These are phyloP conservation scores for Phoenicopterus ruber DNA, from an alignment of 2,113 vertebrate species.

Conservation along the genomic window DNA sequence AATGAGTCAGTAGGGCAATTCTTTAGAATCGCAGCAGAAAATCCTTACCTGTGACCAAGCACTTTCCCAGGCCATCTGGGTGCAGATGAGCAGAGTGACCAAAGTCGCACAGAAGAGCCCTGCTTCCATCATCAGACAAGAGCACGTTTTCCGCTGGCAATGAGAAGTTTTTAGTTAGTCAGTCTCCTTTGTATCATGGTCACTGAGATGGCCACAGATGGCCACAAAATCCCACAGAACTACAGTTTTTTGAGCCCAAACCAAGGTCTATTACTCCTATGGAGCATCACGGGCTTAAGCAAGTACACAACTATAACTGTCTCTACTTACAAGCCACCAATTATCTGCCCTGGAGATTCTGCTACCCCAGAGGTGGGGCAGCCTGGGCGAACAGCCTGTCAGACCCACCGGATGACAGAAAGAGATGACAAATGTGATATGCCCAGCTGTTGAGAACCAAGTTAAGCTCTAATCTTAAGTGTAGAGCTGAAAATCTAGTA, in stretches of 20 bases:
- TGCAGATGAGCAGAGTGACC: conserved; percentile 88
- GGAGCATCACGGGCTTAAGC: neutral
- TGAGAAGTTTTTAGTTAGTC: neutral
- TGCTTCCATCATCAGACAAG: conserved; percentile 85
- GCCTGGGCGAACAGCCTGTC: neutral
- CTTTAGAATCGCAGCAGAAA: neutral
- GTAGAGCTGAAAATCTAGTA: neutral
- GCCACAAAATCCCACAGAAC: neutral
- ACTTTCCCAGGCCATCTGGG: conserved; percentile 74
- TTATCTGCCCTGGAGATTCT: neutral
- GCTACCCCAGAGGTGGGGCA: neutral
- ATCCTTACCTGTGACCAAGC: conserved; percentile 74
- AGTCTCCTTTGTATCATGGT: neutral
- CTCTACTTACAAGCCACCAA: neutral
- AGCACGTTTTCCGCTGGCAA: conserved; percentile 91
- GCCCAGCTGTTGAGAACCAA: neutral
- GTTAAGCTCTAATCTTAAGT: neutral
- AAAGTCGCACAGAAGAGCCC: conserved; percentile 91
- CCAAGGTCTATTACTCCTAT: neutral
- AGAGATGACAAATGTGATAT: neutral
- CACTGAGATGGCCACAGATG: too few species aligned
- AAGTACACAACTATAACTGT: neutral
- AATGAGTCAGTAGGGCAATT: neutral
- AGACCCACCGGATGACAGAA: neutral
- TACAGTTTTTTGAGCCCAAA: neutral